A percentile compares a stretch with the other conserved stretches of the same genome.
Conservation (phyloP, 1,140 invertebrate species). For the Drosophila rufa region DNA sequence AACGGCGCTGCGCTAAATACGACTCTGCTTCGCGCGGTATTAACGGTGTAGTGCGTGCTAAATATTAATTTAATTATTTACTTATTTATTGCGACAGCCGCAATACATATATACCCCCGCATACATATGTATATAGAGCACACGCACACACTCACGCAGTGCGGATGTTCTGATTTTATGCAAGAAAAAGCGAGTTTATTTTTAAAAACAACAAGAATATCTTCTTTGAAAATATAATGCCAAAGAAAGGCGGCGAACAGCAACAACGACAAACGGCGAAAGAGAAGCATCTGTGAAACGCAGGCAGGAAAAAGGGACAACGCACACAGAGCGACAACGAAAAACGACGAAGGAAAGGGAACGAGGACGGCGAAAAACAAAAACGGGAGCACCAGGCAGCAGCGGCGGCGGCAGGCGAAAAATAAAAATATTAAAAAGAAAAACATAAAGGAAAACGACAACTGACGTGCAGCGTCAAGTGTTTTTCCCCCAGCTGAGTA, state of each 20-base stretch:
- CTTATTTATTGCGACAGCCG: slow-evolving; percentile 49
- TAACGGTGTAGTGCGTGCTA: slow-evolving; percentile 40
- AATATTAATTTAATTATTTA: slow-evolving; percentile 15
- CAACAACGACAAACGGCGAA: slow-evolving; percentile 30
- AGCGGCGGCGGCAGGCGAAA: slow-evolving; percentile 18
- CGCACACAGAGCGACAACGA: slow-evolving; percentile 22
- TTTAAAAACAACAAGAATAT: slow-evolving; percentile 58
- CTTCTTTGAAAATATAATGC: slow-evolving; percentile 54
- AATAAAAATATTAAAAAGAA: slow-evolving; percentile 36
- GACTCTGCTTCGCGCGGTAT: slow-evolving; percentile 10
- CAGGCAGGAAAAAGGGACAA: slow-evolving; percentile 24
- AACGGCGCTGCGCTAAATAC: slow-evolving; percentile 11
- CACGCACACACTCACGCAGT: slow-evolving; percentile 32
- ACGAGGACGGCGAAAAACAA: slow-evolving; percentile 10
- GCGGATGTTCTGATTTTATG: slow-evolving; percentile 55
- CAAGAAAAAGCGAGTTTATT: slow-evolving; percentile 50
- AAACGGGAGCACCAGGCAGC: slow-evolving; percentile 22
- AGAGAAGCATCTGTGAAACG: slow-evolving; percentile 14
- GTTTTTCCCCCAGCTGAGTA: slow-evolving; percentile 35
- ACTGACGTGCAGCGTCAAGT: slow-evolving; percentile 60
- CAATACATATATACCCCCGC: neutral
- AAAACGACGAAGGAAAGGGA: slow-evolving; percentile 19
- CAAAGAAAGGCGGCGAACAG: slow-evolving; percentile 43
- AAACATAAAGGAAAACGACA: slow-evolving; percentile 31
- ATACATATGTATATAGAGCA: slow-evolving; percentile 11